These are phyloP conservation scores for Crioceris asparagi DNA, from an alignment of 2,888 invertebrate genomes.

Conservation along the genomic window DNA sequence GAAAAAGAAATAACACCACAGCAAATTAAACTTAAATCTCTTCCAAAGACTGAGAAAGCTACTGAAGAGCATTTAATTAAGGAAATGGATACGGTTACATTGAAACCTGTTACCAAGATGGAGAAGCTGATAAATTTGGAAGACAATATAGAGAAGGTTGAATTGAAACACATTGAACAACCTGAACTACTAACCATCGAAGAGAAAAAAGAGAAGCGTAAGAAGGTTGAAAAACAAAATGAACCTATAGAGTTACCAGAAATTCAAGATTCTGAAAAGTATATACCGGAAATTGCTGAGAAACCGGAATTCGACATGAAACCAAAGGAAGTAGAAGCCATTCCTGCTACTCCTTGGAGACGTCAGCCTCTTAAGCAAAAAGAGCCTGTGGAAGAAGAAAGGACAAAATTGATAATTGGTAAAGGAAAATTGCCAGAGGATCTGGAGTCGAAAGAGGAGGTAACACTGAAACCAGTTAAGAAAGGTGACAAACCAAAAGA, in stretches of 20 bases:
- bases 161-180: slow-evolving; percentile 2
- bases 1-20: slow-evolving; percentile 22
- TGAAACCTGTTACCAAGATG: slow-evolving; percentile 22
- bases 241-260: slow-evolving; percentile 22
- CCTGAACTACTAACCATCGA: slow-evolving; percentile 12
- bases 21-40: slow-evolving; percentile 9
- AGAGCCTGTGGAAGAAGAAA: slow-evolving; percentile 28
- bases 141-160: slow-evolving; percentile 8
- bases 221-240: slow-evolving; percentile 12
- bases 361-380: slow-evolving; percentile 34
- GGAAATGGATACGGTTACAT: slow-evolving; percentile 15
- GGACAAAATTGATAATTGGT: slow-evolving; percentile 29
- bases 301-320: slow-evolving; percentile 26
- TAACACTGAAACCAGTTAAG: slow-evolving; percentile 15
- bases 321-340: slow-evolving; percentile 26
- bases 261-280: slow-evolving; percentile 27
- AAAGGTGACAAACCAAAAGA: slow-evolving; percentile 22
- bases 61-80: slow-evolving; percentile 35
- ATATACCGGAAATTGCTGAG: slow-evolving; percentile 26
- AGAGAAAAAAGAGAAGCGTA: slow-evolving; percentile 18
- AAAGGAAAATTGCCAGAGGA: slow-evolving; percentile 35
- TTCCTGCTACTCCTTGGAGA: slow-evolving; percentile 31
- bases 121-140: slow-evolving; percentile 5
- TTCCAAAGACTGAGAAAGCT: slow-evolving; percentile 16
- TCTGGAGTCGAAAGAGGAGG: slow-evolving; percentile 16